These are phyloP conservation scores for Hemiscyllium ocellatum DNA, from an alignment of 2,113 vertebrate genomes.

Conservation along the genomic window DNA sequence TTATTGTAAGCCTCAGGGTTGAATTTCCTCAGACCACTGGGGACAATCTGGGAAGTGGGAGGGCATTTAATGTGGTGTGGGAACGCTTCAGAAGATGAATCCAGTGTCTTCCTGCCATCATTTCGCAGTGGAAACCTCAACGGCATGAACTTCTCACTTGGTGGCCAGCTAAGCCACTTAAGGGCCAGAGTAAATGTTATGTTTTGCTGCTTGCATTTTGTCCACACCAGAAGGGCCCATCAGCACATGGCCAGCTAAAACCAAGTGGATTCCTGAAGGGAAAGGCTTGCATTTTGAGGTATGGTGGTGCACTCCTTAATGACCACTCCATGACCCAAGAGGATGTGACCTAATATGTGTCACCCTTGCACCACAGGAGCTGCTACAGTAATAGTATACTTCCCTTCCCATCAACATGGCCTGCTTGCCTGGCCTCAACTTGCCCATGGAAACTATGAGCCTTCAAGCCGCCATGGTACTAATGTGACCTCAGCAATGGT, in stretches of 20 bases:
- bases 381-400: not conserved
- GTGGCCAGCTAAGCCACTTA: not conserved
- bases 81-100: not conserved
- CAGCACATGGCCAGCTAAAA: too few species aligned
- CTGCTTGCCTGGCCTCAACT: not conserved
- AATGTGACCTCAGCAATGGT: not conserved
- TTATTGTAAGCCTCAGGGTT: not conserved
- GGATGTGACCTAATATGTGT: not conserved
- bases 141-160: not conserved
- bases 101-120: not conserved
- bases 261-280: too few species aligned
- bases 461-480: not conserved
- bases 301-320: too few species aligned
- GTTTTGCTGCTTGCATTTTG: not conserved
- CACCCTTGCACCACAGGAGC: not conserved
- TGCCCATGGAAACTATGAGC: not conserved
- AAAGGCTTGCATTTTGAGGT: too few species aligned
- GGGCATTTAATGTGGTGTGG: not conserved
- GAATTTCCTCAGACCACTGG: not conserved
- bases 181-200: not conserved
- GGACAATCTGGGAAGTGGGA: not conserved
- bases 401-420: not conserved
- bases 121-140: not conserved
- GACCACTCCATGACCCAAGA: too few species aligned
- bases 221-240: not conserved